Evolutionary conservation across 2,888 invertebrate species (phyloP), one percentile per base, ranked within the genome.

Genomic region (Dorcus parallelipipedus): DNA sequence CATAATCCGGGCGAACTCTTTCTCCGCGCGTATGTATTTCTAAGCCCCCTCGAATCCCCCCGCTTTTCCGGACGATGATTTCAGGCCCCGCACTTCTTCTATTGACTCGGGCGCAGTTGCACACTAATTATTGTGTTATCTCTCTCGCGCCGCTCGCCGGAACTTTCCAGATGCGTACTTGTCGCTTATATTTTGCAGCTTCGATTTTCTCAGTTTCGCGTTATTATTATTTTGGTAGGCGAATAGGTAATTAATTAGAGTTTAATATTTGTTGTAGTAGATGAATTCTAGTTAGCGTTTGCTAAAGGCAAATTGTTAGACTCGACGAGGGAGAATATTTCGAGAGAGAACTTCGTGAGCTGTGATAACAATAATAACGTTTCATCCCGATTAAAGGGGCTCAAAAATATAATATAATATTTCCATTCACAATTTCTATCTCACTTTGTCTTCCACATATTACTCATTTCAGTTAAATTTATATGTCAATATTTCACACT

Each of bases 121-220:
- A 52, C 58, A 52, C 58, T 63, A 63, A 63, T 63, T 61, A 61
- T 61, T 63, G 56, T 47, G 56, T 60, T 61, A 60, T 59, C 55
- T 57, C 51, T 55, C 54, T 33, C 50, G 40, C 45, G 26, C 23
- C 20, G 17, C 23, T 39, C 45, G 14, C 9, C 17, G 45, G 45
- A 45, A 45, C 20, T 45, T 45, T 45, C n/a, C 45, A 23, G 9
- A 9, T 45, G 9, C 7, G 20, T 20, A 6, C 14, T n/a, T 41
- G 41, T 9, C 26, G 26, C 26, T 33, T 33, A 33, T 33, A 33
- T 33, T 33, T 33, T 33, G 6, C 23, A 20, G 45, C 3, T 20
- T 45, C 20, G 45, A 45, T 45, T 45, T 9, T 9, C 45, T 23
- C 10, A 45, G 9, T 7, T 45, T 45, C 17, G 9, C 10, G 26